Percentiles rank a stretch among this genome's conserved stretches.
These are phyloP conservation scores for Sebastes goodei DNA, from an alignment of 2,797 vertebrate genomes.

Conservation along the genomic window DNA sequence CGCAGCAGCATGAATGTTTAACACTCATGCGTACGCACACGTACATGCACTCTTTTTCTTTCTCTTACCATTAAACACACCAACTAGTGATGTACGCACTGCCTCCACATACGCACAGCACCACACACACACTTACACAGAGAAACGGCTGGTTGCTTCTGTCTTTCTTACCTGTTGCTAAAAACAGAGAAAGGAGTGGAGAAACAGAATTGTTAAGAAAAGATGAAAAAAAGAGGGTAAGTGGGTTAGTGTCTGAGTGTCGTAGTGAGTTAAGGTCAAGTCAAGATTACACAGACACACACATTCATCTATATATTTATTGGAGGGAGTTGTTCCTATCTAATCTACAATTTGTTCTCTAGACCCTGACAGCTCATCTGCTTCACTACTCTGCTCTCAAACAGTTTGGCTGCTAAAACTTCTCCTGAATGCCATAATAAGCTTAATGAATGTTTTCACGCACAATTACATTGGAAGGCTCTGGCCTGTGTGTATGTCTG, in stretches of 20 bases:
- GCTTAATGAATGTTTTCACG: slow-evolving; percentile 58
- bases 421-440: slow-evolving; percentile 46
- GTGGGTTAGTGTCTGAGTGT: slow-evolving; percentile 1
- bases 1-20: slow-evolving; percentile 87
- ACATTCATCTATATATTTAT: slow-evolving; percentile 12
- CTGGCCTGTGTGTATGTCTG: slow-evolving; percentile 11
- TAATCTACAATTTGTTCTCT: slow-evolving; percentile 38
- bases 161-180: slow-evolving; percentile 10
- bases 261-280: slow-evolving; percentile 3
- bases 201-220: background rate
- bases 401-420: slow-evolving; percentile 55
- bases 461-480: slow-evolving; percentile 47
- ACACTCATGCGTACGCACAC: slow-evolving; percentile 8
- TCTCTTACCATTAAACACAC: slow-evolving; percentile 6
- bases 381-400: slow-evolving; percentile 45
- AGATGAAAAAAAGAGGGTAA: background rate
- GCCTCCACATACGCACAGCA: background rate
- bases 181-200: background rate
- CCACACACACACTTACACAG: background rate
- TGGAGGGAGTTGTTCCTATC: slow-evolving; percentile 12
- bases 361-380: slow-evolving; percentile 46
- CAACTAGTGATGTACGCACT: background rate
- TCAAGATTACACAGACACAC: slow-evolving; percentile 3
- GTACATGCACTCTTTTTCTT: slow-evolving; percentile 5
- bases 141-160: background rate